Evolutionary conservation across 2,888 invertebrate species (phyloP).

Genomic region (Gonocerus acuteangulatus): DNA sequence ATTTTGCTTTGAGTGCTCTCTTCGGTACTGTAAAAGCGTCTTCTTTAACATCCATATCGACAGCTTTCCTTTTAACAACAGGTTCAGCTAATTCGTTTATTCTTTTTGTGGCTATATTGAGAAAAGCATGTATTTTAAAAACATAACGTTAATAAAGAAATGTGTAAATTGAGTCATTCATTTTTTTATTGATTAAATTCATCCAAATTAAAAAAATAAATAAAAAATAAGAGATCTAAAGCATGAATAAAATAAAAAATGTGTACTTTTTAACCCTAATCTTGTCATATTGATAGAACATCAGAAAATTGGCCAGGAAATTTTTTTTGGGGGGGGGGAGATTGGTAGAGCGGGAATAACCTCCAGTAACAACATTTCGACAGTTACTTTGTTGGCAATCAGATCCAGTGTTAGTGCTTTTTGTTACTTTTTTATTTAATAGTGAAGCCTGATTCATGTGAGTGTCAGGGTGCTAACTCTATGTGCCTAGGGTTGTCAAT

Average conservation of each 20-base stretch:
- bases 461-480: too few species aligned
- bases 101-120: slow-evolving; percentile 29
- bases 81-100: slow-evolving; percentile 28
- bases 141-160: background rate
- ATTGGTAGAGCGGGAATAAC: too few species aligned
- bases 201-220: background rate
- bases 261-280: too few species aligned
- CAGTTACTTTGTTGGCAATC: too few species aligned
- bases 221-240: background rate
- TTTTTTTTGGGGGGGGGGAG: too few species aligned
- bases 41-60: slow-evolving; percentile 31
- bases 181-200: background rate
- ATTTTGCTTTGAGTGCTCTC: slow-evolving; percentile 32
- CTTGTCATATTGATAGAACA: too few species aligned
- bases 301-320: too few species aligned
- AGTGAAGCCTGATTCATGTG: too few species aligned
- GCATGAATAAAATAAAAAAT: background rate
- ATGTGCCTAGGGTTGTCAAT: too few species aligned
- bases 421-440: too few species aligned
- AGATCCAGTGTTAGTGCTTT: too few species aligned
- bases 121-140: background rate
- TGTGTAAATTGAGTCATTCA: background rate
- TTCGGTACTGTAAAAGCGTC: slow-evolving; percentile 31
- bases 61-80: slow-evolving; percentile 18
- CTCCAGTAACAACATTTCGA: too few species aligned